These are phyloP conservation scores for Periophthalmus magnuspinnatus DNA, from an alignment of 2,797 vertebrate genomes.

Conservation along the genomic window DNA sequence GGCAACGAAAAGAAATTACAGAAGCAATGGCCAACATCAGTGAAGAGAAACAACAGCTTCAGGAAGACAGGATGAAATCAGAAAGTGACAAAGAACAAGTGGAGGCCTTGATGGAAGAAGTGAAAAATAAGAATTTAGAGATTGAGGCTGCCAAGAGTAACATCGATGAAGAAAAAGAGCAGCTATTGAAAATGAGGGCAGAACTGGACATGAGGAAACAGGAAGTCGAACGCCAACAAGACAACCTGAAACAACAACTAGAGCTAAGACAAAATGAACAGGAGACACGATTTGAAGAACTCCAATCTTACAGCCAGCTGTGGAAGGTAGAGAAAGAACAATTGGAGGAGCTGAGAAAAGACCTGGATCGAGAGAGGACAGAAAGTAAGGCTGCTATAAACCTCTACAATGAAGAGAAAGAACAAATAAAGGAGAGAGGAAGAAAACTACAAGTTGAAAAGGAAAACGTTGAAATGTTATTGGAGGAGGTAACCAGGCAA, in stretches of 20 bases:
- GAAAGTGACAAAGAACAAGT: no score
- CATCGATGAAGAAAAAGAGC: not conserved
- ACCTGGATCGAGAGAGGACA: constrained; percentile 2
- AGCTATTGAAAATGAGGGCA: not conserved
- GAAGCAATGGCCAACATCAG: not conserved
- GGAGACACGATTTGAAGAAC: not conserved
- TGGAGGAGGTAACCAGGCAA: not conserved
- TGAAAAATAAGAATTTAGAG: not conserved
- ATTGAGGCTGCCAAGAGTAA: not conserved
- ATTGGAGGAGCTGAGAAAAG: not conserved
- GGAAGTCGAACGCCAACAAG: not conserved
- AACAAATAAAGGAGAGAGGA: not conserved
- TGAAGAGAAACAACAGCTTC: constrained; percentile 1
- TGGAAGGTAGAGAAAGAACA: not conserved
- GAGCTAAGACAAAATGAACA: not conserved
- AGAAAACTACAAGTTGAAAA: not conserved
- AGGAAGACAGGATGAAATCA: no score
- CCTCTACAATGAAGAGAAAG: not conserved
- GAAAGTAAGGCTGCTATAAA: not conserved
- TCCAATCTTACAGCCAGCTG: not conserved
- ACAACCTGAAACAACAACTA: not conserved
- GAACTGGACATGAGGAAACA: not conserved
- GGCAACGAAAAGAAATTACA: not conserved
- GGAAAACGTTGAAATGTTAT: not conserved
- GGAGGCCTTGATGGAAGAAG: not conserved